Evolutionary conservation across 2,888 invertebrate genomes (phyloP).

Genomic region (Herminia tarsipennalis): DNA sequence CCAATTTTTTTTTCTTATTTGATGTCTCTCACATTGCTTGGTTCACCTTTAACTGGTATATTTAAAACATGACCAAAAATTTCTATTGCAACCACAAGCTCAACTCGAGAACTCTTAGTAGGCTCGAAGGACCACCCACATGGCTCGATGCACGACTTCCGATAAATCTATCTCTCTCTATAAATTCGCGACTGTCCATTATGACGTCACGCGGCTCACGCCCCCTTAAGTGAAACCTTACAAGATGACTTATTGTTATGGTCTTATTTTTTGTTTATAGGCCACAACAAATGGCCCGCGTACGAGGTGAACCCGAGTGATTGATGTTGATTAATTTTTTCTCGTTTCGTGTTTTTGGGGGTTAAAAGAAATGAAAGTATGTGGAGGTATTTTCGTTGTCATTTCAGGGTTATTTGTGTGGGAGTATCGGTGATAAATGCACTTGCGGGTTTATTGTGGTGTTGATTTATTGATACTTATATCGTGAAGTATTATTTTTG

Average conservation of each 20-base stretch:
- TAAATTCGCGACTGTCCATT: constrained; percentile 59
- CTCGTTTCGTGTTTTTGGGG: constrained; percentile 26
- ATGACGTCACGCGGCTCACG: constrained; percentile 58
- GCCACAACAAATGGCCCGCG: constrained; percentile 34
- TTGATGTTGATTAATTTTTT: constrained; percentile 47
- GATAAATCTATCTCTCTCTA: constrained; percentile 61
- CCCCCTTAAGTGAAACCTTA: constrained; percentile 48
- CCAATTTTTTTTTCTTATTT: too few species aligned
- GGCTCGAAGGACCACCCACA: constrained; percentile 56
- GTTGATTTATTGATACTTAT: not conserved
- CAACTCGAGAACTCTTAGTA: constrained; percentile 37
- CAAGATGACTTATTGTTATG: constrained; percentile 48
- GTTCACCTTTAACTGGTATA: too few species aligned
- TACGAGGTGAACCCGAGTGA: constrained; percentile 39
- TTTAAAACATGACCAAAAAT: too few species aligned
- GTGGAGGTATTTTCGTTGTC: constrained; percentile 12
- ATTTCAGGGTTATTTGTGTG: constrained; percentile 10
- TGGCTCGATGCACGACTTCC: constrained; percentile 59
- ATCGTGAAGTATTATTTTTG: not conserved
- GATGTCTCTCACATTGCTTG: too few species aligned
- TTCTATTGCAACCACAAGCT: too few species aligned
- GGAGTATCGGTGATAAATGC: constrained; percentile 5
- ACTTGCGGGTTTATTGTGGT: not conserved
- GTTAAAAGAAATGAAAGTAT: constrained; percentile 35
- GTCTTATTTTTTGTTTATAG: constrained; percentile 38